Base-by-base conservation (phyloP, 2,888 invertebrate species). In the Ornithoptera alexandrae region DNA sequence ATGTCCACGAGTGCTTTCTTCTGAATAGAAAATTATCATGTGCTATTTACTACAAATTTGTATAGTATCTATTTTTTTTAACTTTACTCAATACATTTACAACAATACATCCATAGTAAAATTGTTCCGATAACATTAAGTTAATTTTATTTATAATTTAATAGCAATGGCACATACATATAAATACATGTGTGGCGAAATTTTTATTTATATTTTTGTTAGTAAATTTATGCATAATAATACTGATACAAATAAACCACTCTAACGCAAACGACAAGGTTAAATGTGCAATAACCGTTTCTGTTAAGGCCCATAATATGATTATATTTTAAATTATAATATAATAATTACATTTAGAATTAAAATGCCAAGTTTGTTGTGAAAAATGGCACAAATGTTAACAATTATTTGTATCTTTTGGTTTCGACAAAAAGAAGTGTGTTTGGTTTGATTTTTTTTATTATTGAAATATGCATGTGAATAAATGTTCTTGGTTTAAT, bases 401-500 rank as follows among this genome's bases (percentile, higher is more conserved):
- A 74, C 77, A 74, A 75, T 80, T 81, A 83, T 84, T 86, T 85
- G 81, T 82, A 83, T 80, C 84, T 81, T 81, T 82, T 81, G 79
- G 83, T 83, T 88, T 84, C 84, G 84, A 84, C 85, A 82, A 85
- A 85, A 82, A 84, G 80, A 83, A 84, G 89, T 85, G 90, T 89
- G 91, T 91, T 91, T 90, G 89, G 86, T 90, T 90, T 91, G 88
- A 87, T 84, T 86, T 82, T 87, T 85, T 83, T 79, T 62, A 78
- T 66, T 84, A 84, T 85, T 85, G 87, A 81, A 86, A 84, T 84
- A 84, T 87, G 88, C 88, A 87, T 90, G 90, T 89, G 90, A 92
- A 91, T 92, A 92, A 92, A 92, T 90, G 91, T 92, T 90, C 88
- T 89, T 84, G 83, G 86, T 86, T 89, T 79, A 82, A 81, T 78